These are phyloP conservation scores for Saccopteryx leptura DNA, from an alignment of 2,113 vertebrate species.

Conservation along the genomic window DNA sequence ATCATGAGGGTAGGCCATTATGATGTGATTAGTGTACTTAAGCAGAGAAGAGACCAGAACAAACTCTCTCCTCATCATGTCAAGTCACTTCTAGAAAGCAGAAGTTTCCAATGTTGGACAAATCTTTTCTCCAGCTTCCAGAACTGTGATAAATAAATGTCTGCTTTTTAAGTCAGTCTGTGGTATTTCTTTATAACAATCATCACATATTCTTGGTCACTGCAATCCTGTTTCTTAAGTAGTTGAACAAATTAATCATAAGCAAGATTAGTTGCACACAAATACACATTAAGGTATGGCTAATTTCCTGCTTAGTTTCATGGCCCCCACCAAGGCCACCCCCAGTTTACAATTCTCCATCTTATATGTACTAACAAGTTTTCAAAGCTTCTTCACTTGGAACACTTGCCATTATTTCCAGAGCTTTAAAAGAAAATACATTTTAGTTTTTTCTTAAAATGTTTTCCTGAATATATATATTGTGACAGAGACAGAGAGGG, in stretches of 20 bases:
- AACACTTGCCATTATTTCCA: background rate
- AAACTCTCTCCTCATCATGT: accelerated
- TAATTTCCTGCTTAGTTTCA: background rate
- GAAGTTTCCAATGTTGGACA: background rate
- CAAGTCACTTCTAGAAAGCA: background rate
- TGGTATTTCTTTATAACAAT: background rate
- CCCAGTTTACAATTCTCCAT: background rate
- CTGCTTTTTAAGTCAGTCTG: background rate
- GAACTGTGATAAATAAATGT: background rate
- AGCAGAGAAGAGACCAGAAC: background rate
- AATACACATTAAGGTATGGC: background rate
- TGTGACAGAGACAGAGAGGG: too few species aligned
- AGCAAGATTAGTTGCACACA: background rate
- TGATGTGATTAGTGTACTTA: background rate
- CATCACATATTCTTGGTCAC: background rate
- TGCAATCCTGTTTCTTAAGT: background rate
- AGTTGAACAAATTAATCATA: slow-evolving; percentile 26
- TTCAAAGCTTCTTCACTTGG: background rate
- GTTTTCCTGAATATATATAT: background rate
- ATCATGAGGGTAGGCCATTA: background rate
- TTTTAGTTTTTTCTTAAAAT: background rate
- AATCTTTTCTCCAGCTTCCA: background rate
- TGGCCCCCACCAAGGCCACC: background rate
- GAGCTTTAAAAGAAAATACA: slow-evolving; percentile 19
- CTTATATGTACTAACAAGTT: background rate